Percentiles rank a stretch among this genome's conserved stretches.
Conservation (phyloP, 2,888 invertebrate genomes). For the Rotaria sp. region DNA sequence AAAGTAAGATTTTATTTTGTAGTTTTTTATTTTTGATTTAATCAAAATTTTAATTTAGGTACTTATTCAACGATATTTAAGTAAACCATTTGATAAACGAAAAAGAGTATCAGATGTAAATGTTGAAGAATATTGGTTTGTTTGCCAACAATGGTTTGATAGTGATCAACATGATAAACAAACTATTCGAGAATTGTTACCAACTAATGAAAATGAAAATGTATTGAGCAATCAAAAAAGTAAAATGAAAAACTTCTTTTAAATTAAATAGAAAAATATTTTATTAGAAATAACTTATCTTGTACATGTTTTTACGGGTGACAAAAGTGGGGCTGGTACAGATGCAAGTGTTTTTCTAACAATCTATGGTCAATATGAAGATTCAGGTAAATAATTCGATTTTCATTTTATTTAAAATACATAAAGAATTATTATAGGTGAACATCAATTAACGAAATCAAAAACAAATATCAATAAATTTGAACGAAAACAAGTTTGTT, state of each 20-base stretch:
- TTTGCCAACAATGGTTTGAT: constrained; percentile 54
- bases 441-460: constrained; percentile 49
- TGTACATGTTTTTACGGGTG: constrained; percentile 51
- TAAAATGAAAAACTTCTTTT: not conserved
- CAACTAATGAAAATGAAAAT: constrained; percentile 51
- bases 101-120: constrained; percentile 40
- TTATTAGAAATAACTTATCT: constrained; percentile 49
- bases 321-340: constrained; percentile 47
- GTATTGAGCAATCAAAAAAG: constrained; percentile 43
- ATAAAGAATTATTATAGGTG: constrained; percentile 52
- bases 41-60: not conserved
- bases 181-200: constrained; percentile 53
- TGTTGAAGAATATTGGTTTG: constrained; percentile 55
- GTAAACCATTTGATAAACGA: constrained; percentile 13
- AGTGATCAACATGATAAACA: constrained; percentile 51
- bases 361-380: constrained; percentile 46
- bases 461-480: constrained; percentile 52
- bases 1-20: constrained; percentile 46
- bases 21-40: not conserved
- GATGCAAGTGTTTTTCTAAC: too few species aligned
- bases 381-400: constrained; percentile 50
- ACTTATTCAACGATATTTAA: not conserved
- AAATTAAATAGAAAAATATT: too few species aligned
- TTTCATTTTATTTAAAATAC: constrained; percentile 50
- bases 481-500: constrained; percentile 52